These are phyloP conservation scores for Hippopotamus amphibius DNA, from an alignment of 2,113 vertebrate genomes.

Conservation along the genomic window DNA sequence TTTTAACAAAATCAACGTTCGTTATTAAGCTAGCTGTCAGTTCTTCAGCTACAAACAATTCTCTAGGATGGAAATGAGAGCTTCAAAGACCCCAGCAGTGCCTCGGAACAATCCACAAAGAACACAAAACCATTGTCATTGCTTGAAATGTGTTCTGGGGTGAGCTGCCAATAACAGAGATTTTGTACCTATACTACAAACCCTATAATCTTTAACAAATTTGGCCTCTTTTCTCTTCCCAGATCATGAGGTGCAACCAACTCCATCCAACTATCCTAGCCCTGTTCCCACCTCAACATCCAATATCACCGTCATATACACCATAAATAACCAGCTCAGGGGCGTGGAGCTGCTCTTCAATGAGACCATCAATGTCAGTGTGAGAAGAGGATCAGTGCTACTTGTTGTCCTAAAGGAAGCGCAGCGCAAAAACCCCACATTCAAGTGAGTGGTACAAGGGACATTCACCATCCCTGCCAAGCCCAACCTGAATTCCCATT, in stretches of 20 bases:
- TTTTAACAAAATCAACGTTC: not conserved
- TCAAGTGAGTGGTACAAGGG: conserved; percentile 79
- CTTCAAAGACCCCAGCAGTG: not conserved
- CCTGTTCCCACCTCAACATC: not conserved
- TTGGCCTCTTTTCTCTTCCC: not conserved
- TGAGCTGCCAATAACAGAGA: not conserved
- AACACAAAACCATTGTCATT: not conserved
- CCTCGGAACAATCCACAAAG: not conserved
- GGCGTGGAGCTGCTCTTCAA: conserved; percentile 76
- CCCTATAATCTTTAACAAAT: not conserved
- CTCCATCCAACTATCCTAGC: not conserved
- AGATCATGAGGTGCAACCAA: conserved; percentile 51
- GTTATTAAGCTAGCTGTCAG: not conserved
- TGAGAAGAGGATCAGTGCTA: conserved; percentile 74
- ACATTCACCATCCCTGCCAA: accelerated
- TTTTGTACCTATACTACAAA: not conserved
- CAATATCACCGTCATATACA: conserved; percentile 79
- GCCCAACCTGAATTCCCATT: not conserved
- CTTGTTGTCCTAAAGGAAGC: conserved; percentile 83
- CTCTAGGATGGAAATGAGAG: not conserved
- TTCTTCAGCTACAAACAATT: not conserved
- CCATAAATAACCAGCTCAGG: conserved; percentile 81
- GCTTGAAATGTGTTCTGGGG: not conserved
- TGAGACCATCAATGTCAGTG: not conserved
- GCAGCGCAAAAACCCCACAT: not conserved